Base-by-base conservation (phyloP, 2,797 vertebrate species). In the Phrynocephalus forsythii region DNA sequence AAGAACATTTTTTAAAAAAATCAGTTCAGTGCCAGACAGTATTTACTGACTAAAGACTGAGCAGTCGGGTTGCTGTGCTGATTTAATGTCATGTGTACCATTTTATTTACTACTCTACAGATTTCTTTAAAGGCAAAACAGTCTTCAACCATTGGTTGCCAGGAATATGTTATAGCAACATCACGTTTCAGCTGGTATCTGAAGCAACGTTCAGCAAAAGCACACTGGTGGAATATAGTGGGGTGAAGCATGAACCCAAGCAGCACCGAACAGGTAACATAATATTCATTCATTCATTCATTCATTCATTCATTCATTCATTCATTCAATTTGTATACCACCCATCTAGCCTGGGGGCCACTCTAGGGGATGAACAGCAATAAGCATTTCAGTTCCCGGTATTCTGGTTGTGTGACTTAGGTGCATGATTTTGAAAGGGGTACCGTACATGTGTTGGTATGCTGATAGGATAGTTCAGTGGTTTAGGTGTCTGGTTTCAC, bases 131-230 rank as follows among this genome's bases (percentile, higher is more conserved):
- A 85, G 98, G 98, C 82, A 99, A 98, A 94, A 99, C 98, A 0
- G 97, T 99, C 91, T 99, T 99, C 94, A 99, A 98, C 86, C 98
- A 99, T 95, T 99, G 98, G 99, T 92, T 99, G 24, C 98, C 99
- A 0, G 99, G 99, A 18, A 96, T 97, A 79, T 99, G 99, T 92
- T 99, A 99, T 95, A 97, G 97, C 28, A 98, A 99, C 95, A 98
- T 99, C 93, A 99, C 98, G 9, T 99, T 99, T 95, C 98, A 98
- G 97, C 92, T 99, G 88, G 97, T 99, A 5, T 99, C 98, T 0
- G 98, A 99, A 94, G 98, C 97, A 67, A 98, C 97, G 0, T 97
- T 98, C 93, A 98, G 97, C 95, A 98, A 97, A 96, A 98, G 93
- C 48, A 96, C 97, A 0, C 90, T 99, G 0, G 96, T 98, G 56